A percentile compares a stretch with the other conserved stretches of the same genome.
Evolutionary conservation across 2,113 vertebrate species (phyloP).

Genomic region (Oncorhynchus mykiss): DNA sequence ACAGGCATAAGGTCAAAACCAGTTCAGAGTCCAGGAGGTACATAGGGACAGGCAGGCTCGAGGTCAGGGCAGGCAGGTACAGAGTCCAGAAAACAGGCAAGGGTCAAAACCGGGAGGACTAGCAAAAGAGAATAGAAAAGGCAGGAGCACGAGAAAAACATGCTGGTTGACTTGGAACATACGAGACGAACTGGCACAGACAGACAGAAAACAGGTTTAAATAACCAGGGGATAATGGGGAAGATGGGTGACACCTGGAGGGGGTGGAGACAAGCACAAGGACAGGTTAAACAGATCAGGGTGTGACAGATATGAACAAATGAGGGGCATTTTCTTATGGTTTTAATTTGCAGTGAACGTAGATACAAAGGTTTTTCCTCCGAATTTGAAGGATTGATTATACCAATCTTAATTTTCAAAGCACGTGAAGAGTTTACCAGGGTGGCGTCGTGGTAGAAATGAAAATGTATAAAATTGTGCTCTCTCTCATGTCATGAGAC

Average conservation of each 20-base stretch:
- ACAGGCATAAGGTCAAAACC: too few relatives aligned
- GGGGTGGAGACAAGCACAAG: too few relatives aligned
- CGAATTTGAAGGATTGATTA: neutral
- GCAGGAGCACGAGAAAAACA: too few relatives aligned
- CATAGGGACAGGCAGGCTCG: too few relatives aligned
- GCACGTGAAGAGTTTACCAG: neutral
- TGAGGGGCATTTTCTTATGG: neutral
- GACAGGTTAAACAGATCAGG: slow-evolving; percentile 12
- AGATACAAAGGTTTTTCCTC: slow-evolving; percentile 43
- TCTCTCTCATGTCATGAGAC: slow-evolving; percentile 32
- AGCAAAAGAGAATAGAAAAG: too few relatives aligned
- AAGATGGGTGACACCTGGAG: too few relatives aligned
- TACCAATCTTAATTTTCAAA: slow-evolving; percentile 12
- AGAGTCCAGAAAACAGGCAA: too few relatives aligned
- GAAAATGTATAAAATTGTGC: neutral
- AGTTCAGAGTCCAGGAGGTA: too few relatives aligned
- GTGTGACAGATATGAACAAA: slow-evolving; percentile 1
- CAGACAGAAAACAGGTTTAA: neutral
- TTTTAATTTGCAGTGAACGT: slow-evolving; percentile 21
- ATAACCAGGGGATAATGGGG: neutral
- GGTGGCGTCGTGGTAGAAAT: neutral
- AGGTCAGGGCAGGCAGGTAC: too few relatives aligned
- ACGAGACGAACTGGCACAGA: too few relatives aligned
- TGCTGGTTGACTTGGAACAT: too few relatives aligned
- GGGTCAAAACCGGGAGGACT: too few relatives aligned